Conservation (phyloP, 2,113 vertebrate species). For the Brachyhypopomus occidentalis region DNA sequence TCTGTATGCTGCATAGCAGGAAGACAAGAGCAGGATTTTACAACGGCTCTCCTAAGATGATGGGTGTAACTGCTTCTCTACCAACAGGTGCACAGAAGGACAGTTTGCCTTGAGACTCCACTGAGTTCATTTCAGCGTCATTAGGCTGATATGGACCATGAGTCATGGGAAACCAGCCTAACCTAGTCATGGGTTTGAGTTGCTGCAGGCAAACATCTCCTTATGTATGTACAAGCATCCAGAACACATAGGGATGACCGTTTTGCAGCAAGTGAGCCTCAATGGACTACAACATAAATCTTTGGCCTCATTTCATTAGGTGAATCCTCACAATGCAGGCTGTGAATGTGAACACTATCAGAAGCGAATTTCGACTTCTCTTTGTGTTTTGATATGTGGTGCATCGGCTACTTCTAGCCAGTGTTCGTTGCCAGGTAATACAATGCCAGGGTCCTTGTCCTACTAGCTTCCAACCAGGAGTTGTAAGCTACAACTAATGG, state of each 20-base stretch:
- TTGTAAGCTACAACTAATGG: constrained; percentile 2
- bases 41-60: not conserved
- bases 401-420: constrained; percentile 15
- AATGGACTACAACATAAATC: not conserved
- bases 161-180: too few relatives aligned
- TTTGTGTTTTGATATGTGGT: constrained; percentile 52
- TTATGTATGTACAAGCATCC: not conserved
- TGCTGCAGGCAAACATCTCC: not conserved
- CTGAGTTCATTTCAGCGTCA: not conserved
- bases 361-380: constrained; percentile 42
- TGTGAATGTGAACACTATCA: constrained; percentile 14
- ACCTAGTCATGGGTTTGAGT: not conserved
- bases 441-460: constrained; percentile 40
- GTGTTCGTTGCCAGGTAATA: constrained; percentile 49
- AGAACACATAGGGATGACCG: not conserved
- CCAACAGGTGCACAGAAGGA: not conserved
- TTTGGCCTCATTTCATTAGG: too few relatives aligned
- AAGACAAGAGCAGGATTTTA: not conserved
- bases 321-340: not conserved
- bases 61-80: not conserved
- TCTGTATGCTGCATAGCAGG: not conserved
- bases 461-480: constrained; percentile 31
- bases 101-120: not conserved
- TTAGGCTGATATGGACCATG: not conserved
- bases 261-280: not conserved